Evolutionary conservation across 2,888 invertebrate species (phyloP), one percentile per base, ranked within the genome.

Genomic region (Rhyacophila evoluta): DNA sequence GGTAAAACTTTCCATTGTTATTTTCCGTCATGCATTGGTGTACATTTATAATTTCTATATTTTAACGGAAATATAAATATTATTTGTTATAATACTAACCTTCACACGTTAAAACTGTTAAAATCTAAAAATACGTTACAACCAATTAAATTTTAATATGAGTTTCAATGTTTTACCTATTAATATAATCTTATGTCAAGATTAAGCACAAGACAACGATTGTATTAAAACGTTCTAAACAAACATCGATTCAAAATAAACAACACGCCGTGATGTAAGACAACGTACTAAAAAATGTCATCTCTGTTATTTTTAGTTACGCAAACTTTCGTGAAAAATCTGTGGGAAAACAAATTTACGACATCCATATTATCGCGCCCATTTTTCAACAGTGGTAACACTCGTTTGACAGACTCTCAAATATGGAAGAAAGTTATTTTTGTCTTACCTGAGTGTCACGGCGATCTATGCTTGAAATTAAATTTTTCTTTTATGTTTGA

Each of bases 241-340:
- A 55, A 25, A 55, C 6, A 33, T 6, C 4, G 6, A 33, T 33
- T 33, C 29, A 25, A 55, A 55, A 55, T 19, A 55, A 55, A 55
- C 55, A 55, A 55, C 55, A 10, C 12, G 8, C 10, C 55, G 25
- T 55, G 55, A 55, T 19, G 55, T 55, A 55, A 55, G 55, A 55
- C 10, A 25, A 10, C 15, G 55, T 19, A 19, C 19, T 55, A 8
- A 55, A 41, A 55, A 55, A 55, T 55, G 55, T 55, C 55, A 55
- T 19, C 55, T 55, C 19, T 55, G 55, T 55, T 55, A 55, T 55
- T 55, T 55, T 55, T 55, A 55, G 55, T 15, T 10, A 19, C 55
- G 19, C 25, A 19, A 55, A 25, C 55, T 19, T 25, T 55, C 15
- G 6, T 19, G 55, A 19, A 55, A 55, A 55, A 10, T 55, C 41